These are phyloP conservation scores for Chiloscyllium punctatum DNA, from an alignment of 2,797 vertebrate genomes.

Conservation along the genomic window DNA sequence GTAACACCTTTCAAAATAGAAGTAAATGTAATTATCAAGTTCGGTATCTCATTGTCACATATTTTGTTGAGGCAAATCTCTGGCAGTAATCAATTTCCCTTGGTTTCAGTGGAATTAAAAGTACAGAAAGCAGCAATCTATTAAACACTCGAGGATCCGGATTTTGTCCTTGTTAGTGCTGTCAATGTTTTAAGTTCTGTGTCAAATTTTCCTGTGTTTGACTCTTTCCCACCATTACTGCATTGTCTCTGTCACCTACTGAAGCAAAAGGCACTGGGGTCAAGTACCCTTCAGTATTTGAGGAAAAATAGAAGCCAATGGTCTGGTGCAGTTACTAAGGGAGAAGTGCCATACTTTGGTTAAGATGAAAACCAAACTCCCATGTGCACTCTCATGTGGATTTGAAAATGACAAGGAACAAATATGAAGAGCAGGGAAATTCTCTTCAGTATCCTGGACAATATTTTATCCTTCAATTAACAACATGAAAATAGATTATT, in stretches of 20 bases:
- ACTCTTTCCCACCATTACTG: slow-evolving; percentile 84
- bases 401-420: neutral
- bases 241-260: slow-evolving; percentile 48
- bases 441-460: neutral
- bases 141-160: neutral
- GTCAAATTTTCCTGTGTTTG: slow-evolving; percentile 49
- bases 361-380: neutral
- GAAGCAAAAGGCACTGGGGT: neutral
- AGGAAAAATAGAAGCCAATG: neutral
- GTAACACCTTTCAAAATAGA: neutral
- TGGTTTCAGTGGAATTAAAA: neutral
- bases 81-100: neutral
- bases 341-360: neutral
- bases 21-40: neutral
- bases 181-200: neutral
- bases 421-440: neutral
- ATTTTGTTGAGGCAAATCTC: neutral
- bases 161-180: neutral
- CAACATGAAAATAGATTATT: neutral
- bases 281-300: neutral
- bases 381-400: neutral
- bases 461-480: neutral
- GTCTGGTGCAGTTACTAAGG: neutral
- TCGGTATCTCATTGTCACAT: neutral
- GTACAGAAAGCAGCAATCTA: neutral